These are phyloP conservation scores for Caenorhabditis panamensis DNA, from an alignment of 2,888 invertebrate species.

Conservation along the genomic window DNA sequence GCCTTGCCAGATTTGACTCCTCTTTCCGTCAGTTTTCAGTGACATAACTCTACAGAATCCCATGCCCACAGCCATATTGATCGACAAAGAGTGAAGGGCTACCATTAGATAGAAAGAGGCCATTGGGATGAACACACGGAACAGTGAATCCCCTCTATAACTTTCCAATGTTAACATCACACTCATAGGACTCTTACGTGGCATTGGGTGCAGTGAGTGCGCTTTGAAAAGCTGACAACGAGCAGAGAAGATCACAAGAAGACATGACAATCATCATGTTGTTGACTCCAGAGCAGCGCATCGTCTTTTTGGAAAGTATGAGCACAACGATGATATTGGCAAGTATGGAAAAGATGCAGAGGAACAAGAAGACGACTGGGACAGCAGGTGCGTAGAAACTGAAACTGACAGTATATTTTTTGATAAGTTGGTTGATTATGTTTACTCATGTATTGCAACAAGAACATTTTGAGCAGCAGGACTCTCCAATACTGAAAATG, in stretches of 20 bases:
- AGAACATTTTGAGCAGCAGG: neutral
- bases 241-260: neutral
- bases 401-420: neutral
- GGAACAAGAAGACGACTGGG: neutral
- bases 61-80: slow-evolving; percentile 5
- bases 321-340: neutral
- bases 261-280: slow-evolving; percentile 14
- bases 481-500: neutral
- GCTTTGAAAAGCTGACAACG: neutral
- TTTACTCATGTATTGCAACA: neutral
- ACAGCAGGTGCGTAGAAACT: neutral
- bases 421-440: neutral
- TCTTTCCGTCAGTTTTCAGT: neutral
- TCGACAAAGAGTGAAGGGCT: neutral
- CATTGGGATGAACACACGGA: slow-evolving; percentile 1
- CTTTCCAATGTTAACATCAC: neutral
- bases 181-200: neutral
- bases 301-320: neutral
- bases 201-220: neutral
- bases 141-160: neutral
- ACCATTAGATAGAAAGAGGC: neutral
- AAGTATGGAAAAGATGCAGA: neutral
- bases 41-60: slow-evolving; percentile 14
- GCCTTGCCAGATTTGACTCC: slow-evolving; percentile 1
- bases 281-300: neutral